These are phyloP conservation scores for Pseudoips prasinana DNA, from an alignment of 2,888 invertebrate species.

Conservation along the genomic window DNA sequence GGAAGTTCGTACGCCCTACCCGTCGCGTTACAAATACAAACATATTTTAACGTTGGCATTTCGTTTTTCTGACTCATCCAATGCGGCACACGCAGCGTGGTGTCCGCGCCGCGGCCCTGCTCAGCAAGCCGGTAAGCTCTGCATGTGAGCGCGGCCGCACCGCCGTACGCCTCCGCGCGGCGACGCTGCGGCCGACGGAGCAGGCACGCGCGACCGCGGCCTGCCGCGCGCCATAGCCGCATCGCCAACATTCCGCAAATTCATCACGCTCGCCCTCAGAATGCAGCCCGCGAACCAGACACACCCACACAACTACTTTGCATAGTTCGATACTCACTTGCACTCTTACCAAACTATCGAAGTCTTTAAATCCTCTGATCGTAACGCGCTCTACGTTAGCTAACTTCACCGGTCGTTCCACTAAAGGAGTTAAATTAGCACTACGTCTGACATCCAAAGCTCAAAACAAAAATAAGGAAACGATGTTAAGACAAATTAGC, in stretches of 20 bases:
- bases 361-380: slow-evolving; percentile 10
- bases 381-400: slow-evolving; percentile 13
- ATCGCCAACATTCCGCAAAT: slow-evolving; percentile 67
- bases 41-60: slow-evolving; percentile 58
- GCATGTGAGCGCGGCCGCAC: slow-evolving; percentile 22
- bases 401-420: slow-evolving; percentile 5
- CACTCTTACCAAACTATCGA: slow-evolving; percentile 27
- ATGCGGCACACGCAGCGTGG: slow-evolving; percentile 67
- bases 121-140: slow-evolving; percentile 59
- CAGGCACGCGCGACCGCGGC: slow-evolving; percentile 52
- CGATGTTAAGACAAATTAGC: slow-evolving; percentile 48
- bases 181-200: slow-evolving; percentile 18
- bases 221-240: slow-evolving; percentile 42
- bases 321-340: slow-evolving; percentile 57
- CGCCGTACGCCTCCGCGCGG: slow-evolving; percentile 11
- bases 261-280: slow-evolving; percentile 70
- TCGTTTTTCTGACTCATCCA: slow-evolving; percentile 78
- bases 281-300: slow-evolving; percentile 67
- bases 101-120: slow-evolving; percentile 57
- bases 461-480: slow-evolving; percentile 45
- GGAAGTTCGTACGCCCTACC: slow-evolving; percentile 32
- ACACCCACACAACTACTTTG: slow-evolving; percentile 65
- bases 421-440: slow-evolving; percentile 23
- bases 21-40: slow-evolving; percentile 37
- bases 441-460: slow-evolving; percentile 28